phyloP scores from a whole-genome alignment of 1,140 invertebrate species.

The Camponotus pennsylvanicus region DNA sequence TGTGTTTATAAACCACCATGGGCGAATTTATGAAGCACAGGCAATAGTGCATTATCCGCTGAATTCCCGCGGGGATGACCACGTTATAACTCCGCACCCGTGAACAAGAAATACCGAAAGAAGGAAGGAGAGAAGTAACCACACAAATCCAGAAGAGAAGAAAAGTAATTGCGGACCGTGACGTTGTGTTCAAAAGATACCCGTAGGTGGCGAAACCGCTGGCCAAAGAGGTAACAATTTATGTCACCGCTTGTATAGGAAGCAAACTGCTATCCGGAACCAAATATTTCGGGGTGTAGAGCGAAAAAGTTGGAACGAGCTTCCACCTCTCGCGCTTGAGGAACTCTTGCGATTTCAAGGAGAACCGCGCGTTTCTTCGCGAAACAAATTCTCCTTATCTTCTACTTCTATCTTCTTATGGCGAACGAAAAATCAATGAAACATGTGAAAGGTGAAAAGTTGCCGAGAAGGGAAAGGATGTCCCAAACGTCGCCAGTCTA shows the following conservation, averaged over 20 bases:
- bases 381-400: neutral
- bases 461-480: no score
- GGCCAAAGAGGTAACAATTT: constrained; percentile 44
- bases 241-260: neutral
- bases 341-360: neutral
- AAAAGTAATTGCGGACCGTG: constrained; percentile 16
- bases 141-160: constrained; percentile 13
- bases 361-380: neutral
- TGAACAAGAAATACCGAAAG: constrained; percentile 16
- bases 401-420: neutral
- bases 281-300: neutral
- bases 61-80: neutral
- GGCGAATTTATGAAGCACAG: constrained; percentile 29
- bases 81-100: neutral
- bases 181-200: constrained; percentile 3
- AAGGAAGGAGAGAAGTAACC: neutral
- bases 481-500: neutral
- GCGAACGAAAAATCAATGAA: neutral
- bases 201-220: constrained; percentile 10
- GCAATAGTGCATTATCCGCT: neutral
- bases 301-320: neutral
- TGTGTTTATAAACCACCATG: constrained; percentile 11
- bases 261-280: neutral
- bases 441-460: no score
- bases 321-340: neutral